Evolutionary conservation across 2,888 invertebrate species (phyloP), one percentile per base, ranked within the genome.

Genomic region (Uloborus plumipes): DNA sequence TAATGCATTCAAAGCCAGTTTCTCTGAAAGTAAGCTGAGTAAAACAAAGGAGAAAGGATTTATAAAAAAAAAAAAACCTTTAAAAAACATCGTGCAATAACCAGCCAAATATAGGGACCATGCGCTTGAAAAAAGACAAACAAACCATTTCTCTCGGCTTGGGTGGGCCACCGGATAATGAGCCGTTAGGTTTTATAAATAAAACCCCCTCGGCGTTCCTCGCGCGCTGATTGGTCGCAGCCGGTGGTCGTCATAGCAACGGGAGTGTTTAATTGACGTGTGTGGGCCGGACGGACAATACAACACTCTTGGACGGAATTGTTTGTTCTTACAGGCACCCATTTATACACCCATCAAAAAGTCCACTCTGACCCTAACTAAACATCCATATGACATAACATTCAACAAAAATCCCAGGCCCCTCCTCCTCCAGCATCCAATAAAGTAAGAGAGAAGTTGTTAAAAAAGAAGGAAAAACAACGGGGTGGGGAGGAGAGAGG

Each of bases 171-270:
- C 76, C 61, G 83, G 77, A 83, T 83, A 83, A 83, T 83, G 77
- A 83, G 83, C 83, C 77, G 83, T 83, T 83, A 77, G 83, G 83
- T 83, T 83, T 83, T 83, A 83, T 83, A 83, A 83, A 83, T 83
- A 83, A 83, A 83, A 83, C 76, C 75, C 75, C 79, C 70, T 70
- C 15, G 47, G 66, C 58, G 51, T 76, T 70, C 65, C 75, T 77
- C 73, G 84, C 74, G 18, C 74, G 74, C 84, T 84, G 84, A 84
- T 84, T 84, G 84, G 84, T 74, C 84, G 74, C 84, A 79, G 84
- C 78, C 74, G 84, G 74, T 59, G 65, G 78, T 79, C 65, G 84
- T 65, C 78, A 84, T 79, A 50, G 84, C 73, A 77, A 79, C 84
- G 65, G 20, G 65, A 61, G 75, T 79, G 79, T 79, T 79, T 84